Conservation (phyloP, 1,140 invertebrate genomes). For the Pteromalus puparum region DNA sequence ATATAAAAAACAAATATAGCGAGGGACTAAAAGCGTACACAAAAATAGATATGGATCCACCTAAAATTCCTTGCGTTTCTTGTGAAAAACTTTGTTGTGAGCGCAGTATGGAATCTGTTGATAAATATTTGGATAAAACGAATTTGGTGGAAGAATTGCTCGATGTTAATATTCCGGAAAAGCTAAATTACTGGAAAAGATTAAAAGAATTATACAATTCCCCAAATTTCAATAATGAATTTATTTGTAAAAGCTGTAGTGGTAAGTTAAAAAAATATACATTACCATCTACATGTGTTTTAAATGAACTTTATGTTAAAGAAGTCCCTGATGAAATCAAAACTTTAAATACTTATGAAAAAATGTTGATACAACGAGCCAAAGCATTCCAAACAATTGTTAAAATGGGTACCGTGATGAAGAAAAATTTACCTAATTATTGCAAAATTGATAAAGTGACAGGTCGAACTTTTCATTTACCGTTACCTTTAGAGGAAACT, state of each 20-base stretch:
- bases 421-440: conserved; percentile 60
- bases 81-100: conserved; percentile 18
- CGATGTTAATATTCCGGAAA: conserved; percentile 37
- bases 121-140: conserved; percentile 32
- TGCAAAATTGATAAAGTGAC: conserved; percentile 59
- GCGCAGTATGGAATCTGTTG: not conserved
- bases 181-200: conserved; percentile 55
- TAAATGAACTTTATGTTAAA: no score
- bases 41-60: conserved; percentile 14
- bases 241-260: conserved; percentile 54
- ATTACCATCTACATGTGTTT: conserved; percentile 49
- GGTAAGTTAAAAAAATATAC: conserved; percentile 42
- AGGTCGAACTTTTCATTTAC: conserved; percentile 65
- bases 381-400: conserved; percentile 66
- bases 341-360: conserved; percentile 54
- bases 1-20: not conserved
- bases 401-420: conserved; percentile 58
- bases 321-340: conserved; percentile 44
- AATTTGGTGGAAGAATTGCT: conserved; percentile 47
- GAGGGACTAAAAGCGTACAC: conserved; percentile 3
- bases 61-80: conserved; percentile 41
- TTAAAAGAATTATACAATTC: conserved; percentile 32
- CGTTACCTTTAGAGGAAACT: conserved; percentile 62
- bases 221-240: conserved; percentile 37
- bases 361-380: conserved; percentile 63